These are phyloP conservation scores for Epinephelus malabaricus DNA, from an alignment of 2,797 vertebrate genomes.

Conservation along the genomic window DNA sequence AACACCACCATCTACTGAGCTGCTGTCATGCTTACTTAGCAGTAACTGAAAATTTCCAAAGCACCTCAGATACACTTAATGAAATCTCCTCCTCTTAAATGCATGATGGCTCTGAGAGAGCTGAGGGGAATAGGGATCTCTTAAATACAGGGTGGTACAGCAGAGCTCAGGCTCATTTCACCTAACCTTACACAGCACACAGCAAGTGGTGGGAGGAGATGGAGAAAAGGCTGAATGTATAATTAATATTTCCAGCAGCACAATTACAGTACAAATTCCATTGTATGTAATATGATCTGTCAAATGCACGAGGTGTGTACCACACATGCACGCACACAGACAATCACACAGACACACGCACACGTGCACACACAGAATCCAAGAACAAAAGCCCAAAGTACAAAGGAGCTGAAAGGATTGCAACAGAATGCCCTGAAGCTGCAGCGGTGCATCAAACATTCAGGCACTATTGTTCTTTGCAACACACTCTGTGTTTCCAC, in stretches of 20 bases:
- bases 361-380: constrained; percentile 36
- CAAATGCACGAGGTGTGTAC: constrained; percentile 49
- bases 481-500: constrained; percentile 63
- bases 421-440: constrained; percentile 70
- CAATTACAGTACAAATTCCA: constrained; percentile 78
- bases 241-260: constrained; percentile 79
- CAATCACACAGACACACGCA: constrained; percentile 23
- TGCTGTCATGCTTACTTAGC: constrained; percentile 53
- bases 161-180: constrained; percentile 52
- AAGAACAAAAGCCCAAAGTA: constrained; percentile 61
- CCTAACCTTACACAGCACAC: constrained; percentile 43
- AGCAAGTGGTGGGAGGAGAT: constrained; percentile 63
- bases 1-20: constrained; percentile 36
- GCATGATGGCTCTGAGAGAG: constrained; percentile 42
- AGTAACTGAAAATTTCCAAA: constrained; percentile 43
- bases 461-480: constrained; percentile 74
- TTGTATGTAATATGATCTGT: constrained; percentile 67
- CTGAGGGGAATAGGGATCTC: constrained; percentile 43
- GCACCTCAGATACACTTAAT: constrained; percentile 51
- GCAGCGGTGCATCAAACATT: constrained; percentile 79
- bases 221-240: constrained; percentile 69
- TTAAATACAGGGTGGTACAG: constrained; percentile 64
- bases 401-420: constrained; percentile 75
- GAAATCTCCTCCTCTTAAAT: constrained; percentile 58
- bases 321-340: constrained; percentile 25